Percentiles rank a stretch among this genome's conserved stretches.
phyloP scores from a whole-genome alignment of 2,113 vertebrate species.

The Rhinolophus sinicus region DNA sequence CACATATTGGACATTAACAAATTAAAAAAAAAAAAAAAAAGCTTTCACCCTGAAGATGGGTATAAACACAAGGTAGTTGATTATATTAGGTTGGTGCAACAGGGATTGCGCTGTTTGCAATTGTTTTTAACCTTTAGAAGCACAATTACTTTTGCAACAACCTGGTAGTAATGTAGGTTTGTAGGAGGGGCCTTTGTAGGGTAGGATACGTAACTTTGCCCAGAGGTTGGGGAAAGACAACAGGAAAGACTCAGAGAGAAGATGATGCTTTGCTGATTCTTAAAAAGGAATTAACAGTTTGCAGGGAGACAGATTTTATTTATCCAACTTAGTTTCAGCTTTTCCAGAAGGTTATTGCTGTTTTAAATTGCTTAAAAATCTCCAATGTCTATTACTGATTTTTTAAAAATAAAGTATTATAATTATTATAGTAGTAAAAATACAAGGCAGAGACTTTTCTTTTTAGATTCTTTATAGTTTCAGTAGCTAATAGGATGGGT shows the following conservation, averaged over 20 bases:
- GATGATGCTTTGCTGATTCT: background rate
- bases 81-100: background rate
- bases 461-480: conserved; percentile 4
- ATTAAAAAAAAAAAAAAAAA: background rate
- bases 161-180: background rate
- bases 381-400: background rate
- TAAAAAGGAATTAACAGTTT: background rate
- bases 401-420: background rate
- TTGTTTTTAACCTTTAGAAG: too few species aligned
- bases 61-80: background rate
- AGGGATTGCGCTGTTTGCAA: too few species aligned
- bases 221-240: background rate
- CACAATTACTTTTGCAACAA: too few species aligned
- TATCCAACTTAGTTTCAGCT: background rate
- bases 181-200: background rate
- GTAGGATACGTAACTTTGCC: background rate
- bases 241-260: background rate
- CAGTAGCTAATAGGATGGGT: background rate
- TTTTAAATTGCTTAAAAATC: conserved; percentile 24
- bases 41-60: background rate
- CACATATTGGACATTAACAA: background rate
- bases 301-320: background rate
- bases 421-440: background rate
- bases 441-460: conserved; percentile 14
- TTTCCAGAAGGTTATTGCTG: background rate